A percentile compares a stretch with the other conserved stretches of the same genome.
phyloP scores from a whole-genome alignment of 2,888 invertebrate species.

The Euclidia mi region DNA sequence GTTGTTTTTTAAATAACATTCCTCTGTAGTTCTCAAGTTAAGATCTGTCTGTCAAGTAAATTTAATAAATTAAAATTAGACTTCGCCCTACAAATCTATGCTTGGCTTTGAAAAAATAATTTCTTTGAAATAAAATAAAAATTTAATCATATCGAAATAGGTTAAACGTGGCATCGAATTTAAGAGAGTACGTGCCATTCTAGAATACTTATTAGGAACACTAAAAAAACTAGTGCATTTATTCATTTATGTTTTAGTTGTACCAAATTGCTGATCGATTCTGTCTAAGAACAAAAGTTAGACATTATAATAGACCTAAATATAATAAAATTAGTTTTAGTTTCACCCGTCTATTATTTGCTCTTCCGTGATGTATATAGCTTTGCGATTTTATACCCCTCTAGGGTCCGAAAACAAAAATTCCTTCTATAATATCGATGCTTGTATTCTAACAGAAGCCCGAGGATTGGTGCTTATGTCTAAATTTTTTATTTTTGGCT shows the following conservation, averaged over 20 bases:
- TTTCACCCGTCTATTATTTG: too few species aligned
- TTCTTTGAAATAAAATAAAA: conserved; percentile 13
- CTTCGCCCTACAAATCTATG: not conserved
- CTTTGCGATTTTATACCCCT: too few species aligned
- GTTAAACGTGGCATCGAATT: conserved; percentile 35
- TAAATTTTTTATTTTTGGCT: too few species aligned
- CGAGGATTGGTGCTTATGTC: too few species aligned
- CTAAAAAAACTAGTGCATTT: not conserved
- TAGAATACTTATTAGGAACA: conserved; percentile 33
- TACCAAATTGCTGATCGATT: too few species aligned
- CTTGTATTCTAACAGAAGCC: too few species aligned
- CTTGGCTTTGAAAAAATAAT: conserved; percentile 9
- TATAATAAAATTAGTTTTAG: too few species aligned
- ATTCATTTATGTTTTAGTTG: not conserved
- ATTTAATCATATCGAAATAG: conserved; percentile 28
- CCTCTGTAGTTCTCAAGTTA: not conserved
- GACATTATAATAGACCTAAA: too few species aligned
- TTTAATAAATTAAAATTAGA: conserved; percentile 11
- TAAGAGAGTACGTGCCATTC: conserved; percentile 9
- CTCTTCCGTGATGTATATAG: too few species aligned
- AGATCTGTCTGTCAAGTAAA: conserved; percentile 5
- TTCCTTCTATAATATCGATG: too few species aligned
- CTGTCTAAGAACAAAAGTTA: too few species aligned
- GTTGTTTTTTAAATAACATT: conserved; percentile 3
- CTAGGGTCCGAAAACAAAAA: too few species aligned